Evolutionary conservation across 2,888 invertebrate genomes (phyloP).

Genomic region (Suillia variegata): DNA sequence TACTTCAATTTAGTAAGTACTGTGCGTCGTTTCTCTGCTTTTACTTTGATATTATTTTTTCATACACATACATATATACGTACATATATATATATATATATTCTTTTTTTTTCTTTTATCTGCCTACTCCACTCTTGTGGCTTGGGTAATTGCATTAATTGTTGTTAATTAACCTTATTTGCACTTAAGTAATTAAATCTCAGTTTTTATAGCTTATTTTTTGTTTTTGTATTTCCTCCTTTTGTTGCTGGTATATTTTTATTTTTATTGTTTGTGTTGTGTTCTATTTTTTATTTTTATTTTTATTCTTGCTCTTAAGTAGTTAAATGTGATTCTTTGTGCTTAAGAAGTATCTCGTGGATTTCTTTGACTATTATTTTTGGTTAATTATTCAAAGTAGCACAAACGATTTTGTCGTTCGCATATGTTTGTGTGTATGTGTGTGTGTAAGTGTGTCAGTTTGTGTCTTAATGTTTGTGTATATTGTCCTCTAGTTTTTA

Average conservation of each 20-base stretch:
- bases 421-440: too few relatives aligned
- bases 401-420: conserved; percentile 6
- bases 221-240: conserved; percentile 19
- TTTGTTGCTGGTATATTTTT: too few relatives aligned
- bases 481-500: conserved; percentile 2
- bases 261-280: conserved; percentile 26
- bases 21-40: background rate
- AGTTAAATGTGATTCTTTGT: too few relatives aligned
- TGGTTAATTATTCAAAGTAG: conserved; percentile 32
- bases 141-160: conserved; percentile 36
- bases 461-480: conserved; percentile 1
- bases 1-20: background rate
- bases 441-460: background rate
- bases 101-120: background rate
- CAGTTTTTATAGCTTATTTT: background rate
- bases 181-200: conserved; percentile 27
- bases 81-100: background rate
- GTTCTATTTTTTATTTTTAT: conserved; percentile 17
- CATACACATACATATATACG: background rate
- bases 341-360: too few relatives aligned
- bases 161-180: conserved; percentile 43
- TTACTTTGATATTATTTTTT: background rate
- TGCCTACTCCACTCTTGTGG: background rate
- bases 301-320: conserved; percentile 19
- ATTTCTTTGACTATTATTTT: too few relatives aligned